These are phyloP conservation scores for Pachyuromys duprasi DNA, from an alignment of 2,797 vertebrate species.

Conservation along the genomic window DNA sequence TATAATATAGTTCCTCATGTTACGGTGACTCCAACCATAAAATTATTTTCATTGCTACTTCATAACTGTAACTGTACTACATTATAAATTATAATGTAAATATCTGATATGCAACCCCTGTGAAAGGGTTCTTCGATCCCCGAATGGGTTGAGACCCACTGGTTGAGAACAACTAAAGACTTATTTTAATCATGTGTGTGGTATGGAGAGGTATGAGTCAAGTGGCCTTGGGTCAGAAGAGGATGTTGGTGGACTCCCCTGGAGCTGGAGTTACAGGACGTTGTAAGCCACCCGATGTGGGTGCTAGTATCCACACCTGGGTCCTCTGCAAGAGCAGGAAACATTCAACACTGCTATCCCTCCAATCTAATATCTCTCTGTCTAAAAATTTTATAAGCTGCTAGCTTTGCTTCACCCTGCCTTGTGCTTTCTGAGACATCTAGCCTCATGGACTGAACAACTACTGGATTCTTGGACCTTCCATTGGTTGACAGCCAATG, in stretches of 20 bases:
- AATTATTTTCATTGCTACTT: background rate
- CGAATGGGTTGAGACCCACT: background rate
- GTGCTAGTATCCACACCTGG: background rate
- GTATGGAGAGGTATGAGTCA: background rate
- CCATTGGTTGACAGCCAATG: no score
- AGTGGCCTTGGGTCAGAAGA: background rate
- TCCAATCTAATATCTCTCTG: background rate
- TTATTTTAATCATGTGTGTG: background rate
- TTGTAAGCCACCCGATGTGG: background rate
- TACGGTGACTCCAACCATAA: background rate
- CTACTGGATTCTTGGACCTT: background rate
- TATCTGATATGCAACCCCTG: background rate
- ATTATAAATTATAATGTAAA: background rate
- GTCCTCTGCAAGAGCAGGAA: background rate
- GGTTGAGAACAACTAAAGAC: background rate
- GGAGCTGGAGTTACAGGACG: background rate
- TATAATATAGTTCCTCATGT: background rate
- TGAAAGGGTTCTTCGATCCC: no score
- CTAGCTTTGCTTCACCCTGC: background rate
- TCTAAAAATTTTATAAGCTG: background rate
- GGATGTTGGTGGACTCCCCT: background rate
- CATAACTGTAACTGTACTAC: background rate
- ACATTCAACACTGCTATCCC: background rate
- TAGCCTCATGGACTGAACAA: background rate
- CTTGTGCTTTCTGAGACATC: background rate